A percentile compares a stretch with the other conserved stretches of the same genome.
Evolutionary conservation across 1,140 invertebrate genomes (phyloP).

Genomic region (Leptoteleia sp.): DNA sequence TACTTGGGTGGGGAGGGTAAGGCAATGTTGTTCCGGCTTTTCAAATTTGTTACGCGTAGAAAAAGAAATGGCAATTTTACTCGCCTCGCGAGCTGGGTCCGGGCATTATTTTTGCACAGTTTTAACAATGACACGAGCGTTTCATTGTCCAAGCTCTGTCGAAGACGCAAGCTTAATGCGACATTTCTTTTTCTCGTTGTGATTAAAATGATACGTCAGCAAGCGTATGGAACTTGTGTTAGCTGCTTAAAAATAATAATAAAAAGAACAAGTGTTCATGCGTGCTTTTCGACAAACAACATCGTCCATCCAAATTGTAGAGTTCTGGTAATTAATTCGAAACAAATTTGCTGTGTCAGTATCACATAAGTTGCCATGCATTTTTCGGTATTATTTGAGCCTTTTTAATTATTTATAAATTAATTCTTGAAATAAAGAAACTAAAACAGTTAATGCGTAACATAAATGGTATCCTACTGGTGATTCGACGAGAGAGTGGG

Average conservation of each 20-base stretch:
- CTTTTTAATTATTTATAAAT: slow-evolving; percentile 9
- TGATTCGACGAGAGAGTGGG: not conserved
- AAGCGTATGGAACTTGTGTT: slow-evolving; percentile 33
- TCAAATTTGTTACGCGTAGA: slow-evolving; percentile 22
- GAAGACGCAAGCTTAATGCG: no score
- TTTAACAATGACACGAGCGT: no score
- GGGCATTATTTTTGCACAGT: no score
- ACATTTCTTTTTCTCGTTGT: slow-evolving; percentile 18
- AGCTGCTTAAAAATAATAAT: slow-evolving; percentile 20
- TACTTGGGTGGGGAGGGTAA: slow-evolving; percentile 5
- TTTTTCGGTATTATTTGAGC: slow-evolving; percentile 48
- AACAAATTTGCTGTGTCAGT: not conserved
- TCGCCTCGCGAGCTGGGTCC: not conserved
- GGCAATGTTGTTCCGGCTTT: slow-evolving; percentile 15
- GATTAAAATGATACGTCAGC: slow-evolving; percentile 20
- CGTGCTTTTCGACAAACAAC: slow-evolving; percentile 45
- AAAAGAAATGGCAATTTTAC: slow-evolving; percentile 12
- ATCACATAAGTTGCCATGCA: slow-evolving; percentile 17
- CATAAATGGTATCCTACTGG: no score
- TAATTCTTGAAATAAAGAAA: slow-evolving; percentile 2
- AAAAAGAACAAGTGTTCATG: slow-evolving; percentile 47
- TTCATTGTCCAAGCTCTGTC: no score
- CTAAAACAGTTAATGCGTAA: slow-evolving; percentile 4
- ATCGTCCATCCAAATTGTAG: slow-evolving; percentile 1
- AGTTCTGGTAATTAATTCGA: not conserved